A percentile compares a stretch with the other conserved stretches of the same genome.
These are phyloP conservation scores for Drosophila navojoa DNA, from an alignment of 1,140 invertebrate species.

Conservation along the genomic window DNA sequence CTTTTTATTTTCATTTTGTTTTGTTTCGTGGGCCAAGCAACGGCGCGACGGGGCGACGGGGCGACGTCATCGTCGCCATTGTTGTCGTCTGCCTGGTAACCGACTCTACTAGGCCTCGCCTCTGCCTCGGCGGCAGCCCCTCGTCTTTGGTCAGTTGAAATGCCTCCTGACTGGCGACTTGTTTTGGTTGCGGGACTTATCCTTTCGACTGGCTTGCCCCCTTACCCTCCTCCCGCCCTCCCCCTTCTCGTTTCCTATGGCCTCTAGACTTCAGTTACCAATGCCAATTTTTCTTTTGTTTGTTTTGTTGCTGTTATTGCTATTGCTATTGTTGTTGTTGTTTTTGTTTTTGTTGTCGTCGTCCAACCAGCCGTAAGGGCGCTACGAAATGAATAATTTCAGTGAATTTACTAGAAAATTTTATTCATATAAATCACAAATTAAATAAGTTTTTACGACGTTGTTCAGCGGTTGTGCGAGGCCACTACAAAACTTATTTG, in stretches of 20 bases:
- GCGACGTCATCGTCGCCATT: constrained; percentile 40
- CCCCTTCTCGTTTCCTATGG: neutral
- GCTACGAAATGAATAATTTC: constrained; percentile 79
- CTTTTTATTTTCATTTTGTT: constrained; percentile 17
- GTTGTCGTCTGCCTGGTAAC: constrained; percentile 32
- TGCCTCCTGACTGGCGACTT: constrained; percentile 31
- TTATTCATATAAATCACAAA: constrained; percentile 83
- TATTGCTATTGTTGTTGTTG: constrained; percentile 27
- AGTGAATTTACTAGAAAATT: constrained; percentile 79
- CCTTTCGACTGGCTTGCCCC: constrained; percentile 28
- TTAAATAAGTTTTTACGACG: constrained; percentile 82
- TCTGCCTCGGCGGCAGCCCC: neutral
- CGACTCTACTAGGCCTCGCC: neutral
- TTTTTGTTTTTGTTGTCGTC: constrained; percentile 13
- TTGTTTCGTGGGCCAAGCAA: neutral
- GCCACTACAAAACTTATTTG: constrained; percentile 79
- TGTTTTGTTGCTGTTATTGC: constrained; percentile 42
- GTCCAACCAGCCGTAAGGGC: constrained; percentile 40
- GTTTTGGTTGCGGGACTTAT: constrained; percentile 44
- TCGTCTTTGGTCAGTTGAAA: constrained; percentile 5
- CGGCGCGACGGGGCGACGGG: neutral
- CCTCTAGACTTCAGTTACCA: constrained; percentile 4
- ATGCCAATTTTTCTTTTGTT: constrained; percentile 51
- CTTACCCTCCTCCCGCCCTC: neutral
- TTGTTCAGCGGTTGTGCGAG: constrained; percentile 73